Evolutionary conservation across 2,888 invertebrate genomes (phyloP).

Genomic region (Alviniconcha strummeri): DNA sequence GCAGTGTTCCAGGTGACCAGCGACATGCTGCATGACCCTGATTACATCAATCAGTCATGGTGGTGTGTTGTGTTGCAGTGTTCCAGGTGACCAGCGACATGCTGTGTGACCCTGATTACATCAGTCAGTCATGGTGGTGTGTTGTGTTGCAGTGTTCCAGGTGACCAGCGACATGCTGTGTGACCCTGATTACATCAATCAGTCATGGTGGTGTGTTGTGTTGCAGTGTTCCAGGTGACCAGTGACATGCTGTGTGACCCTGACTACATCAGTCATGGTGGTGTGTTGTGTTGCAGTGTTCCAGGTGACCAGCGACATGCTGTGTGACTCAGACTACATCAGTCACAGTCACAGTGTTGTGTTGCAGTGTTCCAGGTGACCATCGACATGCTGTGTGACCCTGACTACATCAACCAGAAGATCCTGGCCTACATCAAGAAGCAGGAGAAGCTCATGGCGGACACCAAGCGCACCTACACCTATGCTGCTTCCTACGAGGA

Average conservation of each 20-base stretch:
- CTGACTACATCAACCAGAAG: slow-evolving; percentile 93
- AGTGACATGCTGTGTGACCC: too few species aligned
- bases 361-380: slow-evolving; percentile 85
- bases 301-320: slow-evolving; percentile 86
- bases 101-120: too few species aligned
- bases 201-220: too few species aligned
- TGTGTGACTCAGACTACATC: slow-evolving; percentile 93
- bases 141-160: too few species aligned
- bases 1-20: slow-evolving; percentile 51
- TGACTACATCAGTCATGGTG: too few species aligned
- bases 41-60: too few species aligned
- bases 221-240: too few species aligned
- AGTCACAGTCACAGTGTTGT: slow-evolving; percentile 77
- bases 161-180: too few species aligned
- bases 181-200: too few species aligned
- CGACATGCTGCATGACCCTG: too few species aligned
- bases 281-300: slow-evolving; percentile 79
- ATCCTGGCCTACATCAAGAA: slow-evolving; percentile 88
- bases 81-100: slow-evolving; percentile 73
- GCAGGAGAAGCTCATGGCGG: slow-evolving; percentile 82
- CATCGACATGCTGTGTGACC: slow-evolving; percentile 89
- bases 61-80: slow-evolving; percentile 75
- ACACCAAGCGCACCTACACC: slow-evolving; percentile 86
- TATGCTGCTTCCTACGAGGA: slow-evolving; percentile 93
- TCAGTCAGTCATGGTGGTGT: too few species aligned